phyloP scores from a whole-genome alignment of 2,888 invertebrate species.

The Chesias legatella region DNA sequence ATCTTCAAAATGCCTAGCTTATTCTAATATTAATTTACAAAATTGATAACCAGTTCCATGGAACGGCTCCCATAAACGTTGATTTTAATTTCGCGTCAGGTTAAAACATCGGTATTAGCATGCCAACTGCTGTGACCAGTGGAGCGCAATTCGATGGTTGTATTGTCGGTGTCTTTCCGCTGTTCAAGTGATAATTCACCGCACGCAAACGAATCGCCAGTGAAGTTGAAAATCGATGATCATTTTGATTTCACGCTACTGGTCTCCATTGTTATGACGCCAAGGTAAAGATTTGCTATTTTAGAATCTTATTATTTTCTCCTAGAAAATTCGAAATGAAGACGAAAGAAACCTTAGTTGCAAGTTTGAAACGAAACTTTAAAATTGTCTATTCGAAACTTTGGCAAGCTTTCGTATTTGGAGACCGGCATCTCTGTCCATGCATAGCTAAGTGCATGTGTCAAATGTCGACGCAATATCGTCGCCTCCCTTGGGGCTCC shows the following conservation, averaged over 20 bases:
- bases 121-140: conserved; percentile 41
- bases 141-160: conserved; percentile 41
- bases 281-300: background rate
- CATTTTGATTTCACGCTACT: conserved; percentile 56
- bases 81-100: conserved; percentile 15
- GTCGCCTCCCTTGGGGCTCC: conserved; percentile 45
- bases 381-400: conserved; percentile 57
- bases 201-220: conserved; percentile 54
- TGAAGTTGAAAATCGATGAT: conserved; percentile 68
- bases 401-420: conserved; percentile 55
- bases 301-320: background rate
- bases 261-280: conserved; percentile 33
- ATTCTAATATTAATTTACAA: conserved; percentile 23
- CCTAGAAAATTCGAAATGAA: background rate
- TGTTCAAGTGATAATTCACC: conserved; percentile 50
- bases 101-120: conserved; percentile 25
- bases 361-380: conserved; percentile 38
- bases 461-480: conserved; percentile 72
- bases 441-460: conserved; percentile 75
- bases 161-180: conserved; percentile 45
- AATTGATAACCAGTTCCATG: conserved; percentile 25
- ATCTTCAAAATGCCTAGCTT: conserved; percentile 46
- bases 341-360: conserved; percentile 9
- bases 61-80: conserved; percentile 22
- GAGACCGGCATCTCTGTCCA: conserved; percentile 65